Percentiles rank a stretch among this genome's conserved stretches.
phyloP scores from a whole-genome alignment of 2,888 invertebrate genomes.

The Hartigia nigra region DNA sequence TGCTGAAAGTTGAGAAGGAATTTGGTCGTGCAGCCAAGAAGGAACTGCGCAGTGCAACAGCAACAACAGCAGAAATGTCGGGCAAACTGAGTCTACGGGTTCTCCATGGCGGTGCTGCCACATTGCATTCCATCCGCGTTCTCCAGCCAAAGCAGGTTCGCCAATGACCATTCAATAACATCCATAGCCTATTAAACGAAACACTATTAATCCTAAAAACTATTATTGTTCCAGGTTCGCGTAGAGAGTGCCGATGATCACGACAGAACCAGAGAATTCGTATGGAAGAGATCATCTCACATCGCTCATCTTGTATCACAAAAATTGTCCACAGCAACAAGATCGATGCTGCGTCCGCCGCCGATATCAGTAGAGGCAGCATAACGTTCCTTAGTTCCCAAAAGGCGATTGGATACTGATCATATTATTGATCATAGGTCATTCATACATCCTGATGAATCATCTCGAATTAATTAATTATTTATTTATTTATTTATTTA shows the following conservation, averaged over 20 bases:
- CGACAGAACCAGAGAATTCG: conserved; percentile 84
- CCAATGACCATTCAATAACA: not conserved
- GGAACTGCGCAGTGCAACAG: conserved; percentile 86
- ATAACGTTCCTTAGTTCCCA: conserved; percentile 1
- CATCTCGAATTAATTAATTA: conserved; percentile 6
- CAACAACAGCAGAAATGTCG: conserved; percentile 88
- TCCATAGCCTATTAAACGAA: not conserved
- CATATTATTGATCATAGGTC: not conserved
- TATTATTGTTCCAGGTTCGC: conserved; percentile 73
- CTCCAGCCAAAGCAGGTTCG: conserved; percentile 87
- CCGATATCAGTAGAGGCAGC: conserved; percentile 44
- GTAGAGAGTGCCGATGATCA: conserved; percentile 86
- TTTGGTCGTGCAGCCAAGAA: conserved; percentile 83
- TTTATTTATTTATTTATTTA: conserved; percentile 18
- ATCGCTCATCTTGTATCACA: conserved; percentile 87
- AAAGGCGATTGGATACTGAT: conserved; percentile 1
- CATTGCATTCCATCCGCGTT: conserved; percentile 85
- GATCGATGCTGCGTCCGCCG: conserved; percentile 72
- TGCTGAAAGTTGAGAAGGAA: conserved; percentile 83
- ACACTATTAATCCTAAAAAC: not conserved
- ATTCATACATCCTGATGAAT: not conserved
- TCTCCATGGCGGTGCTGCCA: conserved; percentile 83
- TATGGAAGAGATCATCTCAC: conserved; percentile 85
- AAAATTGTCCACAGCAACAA: conserved; percentile 75
- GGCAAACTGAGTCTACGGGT: conserved; percentile 83